Evolutionary conservation across 1,140 invertebrate species (phyloP), one percentile per base, ranked within the genome.

Genomic region (Cotesia typhae): DNA sequence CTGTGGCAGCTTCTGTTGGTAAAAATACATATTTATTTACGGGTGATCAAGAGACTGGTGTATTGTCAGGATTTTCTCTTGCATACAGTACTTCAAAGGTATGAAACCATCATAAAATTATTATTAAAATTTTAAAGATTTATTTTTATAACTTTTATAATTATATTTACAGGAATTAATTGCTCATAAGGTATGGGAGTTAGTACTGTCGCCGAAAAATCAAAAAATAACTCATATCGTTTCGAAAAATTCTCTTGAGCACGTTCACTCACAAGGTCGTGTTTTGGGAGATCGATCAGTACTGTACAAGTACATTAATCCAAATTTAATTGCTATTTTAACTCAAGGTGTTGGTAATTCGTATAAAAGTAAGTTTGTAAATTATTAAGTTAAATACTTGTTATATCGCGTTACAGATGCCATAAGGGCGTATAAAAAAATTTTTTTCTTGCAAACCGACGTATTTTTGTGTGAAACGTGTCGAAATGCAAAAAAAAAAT

Each of bases 281-380:
- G 97, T 99, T 37, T 87, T 99, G 71, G 93, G 92, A 38, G 98
- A 99, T 88, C 90, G 98, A 78, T 96, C 94, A 81, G 98, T 99
- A 53, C 90, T 99, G 17, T 99, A 99, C 87, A 99, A 99, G 84
- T 99, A 99, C 84, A 90, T 96, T 61, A 99, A 99, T 90, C 98
- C 98, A 28, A 99, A 99, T 88, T 87, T 99, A 71, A 92, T 98
- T 57, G 94, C 94, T 35, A 89, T 99, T 75, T 89, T 94, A 6
- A 94, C 95, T 0, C 90, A 96, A 84, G 92, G 92, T 59, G 89
- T 90, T 53, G 94, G 96, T 85, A 89, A 89, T 65, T 83, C 90
- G 59, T 91, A 95, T 80, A 94, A 94, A 89, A 90, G 92, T 93
- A 87, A 88, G 78, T 83, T 17, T 70, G 6, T 3, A 5, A 28